A percentile compares a stretch with the other conserved stretches of the same genome.
Evolutionary conservation across 2,888 invertebrate genomes (phyloP).

Genomic region (Drosophila barbarae): DNA sequence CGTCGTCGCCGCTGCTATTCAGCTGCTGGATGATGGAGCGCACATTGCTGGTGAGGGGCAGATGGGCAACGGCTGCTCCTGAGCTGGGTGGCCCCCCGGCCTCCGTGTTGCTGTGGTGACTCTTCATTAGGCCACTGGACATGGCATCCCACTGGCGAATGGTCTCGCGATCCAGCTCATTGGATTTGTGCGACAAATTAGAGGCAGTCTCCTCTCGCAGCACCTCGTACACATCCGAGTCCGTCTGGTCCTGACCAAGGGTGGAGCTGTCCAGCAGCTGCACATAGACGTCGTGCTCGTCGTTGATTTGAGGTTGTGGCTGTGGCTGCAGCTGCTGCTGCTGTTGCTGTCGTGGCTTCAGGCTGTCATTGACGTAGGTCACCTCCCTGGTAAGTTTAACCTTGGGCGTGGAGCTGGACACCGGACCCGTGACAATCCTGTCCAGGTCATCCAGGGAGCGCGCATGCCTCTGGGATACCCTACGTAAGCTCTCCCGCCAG

Average conservation of each 20-base stretch:
- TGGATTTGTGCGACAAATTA: conserved; percentile 80
- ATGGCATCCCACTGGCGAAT: conserved; percentile 93
- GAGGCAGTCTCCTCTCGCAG: conserved; percentile 77
- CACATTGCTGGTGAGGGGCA: conserved; percentile 67
- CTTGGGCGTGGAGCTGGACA: conserved; percentile 56
- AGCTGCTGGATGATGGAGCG: conserved; percentile 74
- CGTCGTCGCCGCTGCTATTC: conserved; percentile 62
- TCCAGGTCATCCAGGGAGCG: conserved; percentile 91
- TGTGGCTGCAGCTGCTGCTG: conserved; percentile 27
- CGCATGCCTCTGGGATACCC: conserved; percentile 90
- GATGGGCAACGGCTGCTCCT: conserved; percentile 36
- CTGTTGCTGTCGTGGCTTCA: conserved; percentile 78
- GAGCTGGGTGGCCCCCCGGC: conserved; percentile 9
- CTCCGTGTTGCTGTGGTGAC: conserved; percentile 58
- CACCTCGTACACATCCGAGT: conserved; percentile 78
- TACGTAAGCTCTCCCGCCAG: conserved; percentile 89
- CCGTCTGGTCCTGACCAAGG: conserved; percentile 43
- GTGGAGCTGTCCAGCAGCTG: conserved; percentile 61
- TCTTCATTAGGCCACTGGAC: conserved; percentile 88
- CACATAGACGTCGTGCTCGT: conserved; percentile 78
- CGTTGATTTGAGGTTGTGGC: conserved; percentile 29
- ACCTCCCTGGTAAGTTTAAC: conserved; percentile 85
- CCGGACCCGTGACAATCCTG: conserved; percentile 73
- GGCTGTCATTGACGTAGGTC: conserved; percentile 88
- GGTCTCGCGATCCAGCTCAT: conserved; percentile 90